Percentiles rank a stretch among this genome's conserved stretches.
Conservation (phyloP, 1,140 invertebrate species). For the Apis laboriosa region DNA sequence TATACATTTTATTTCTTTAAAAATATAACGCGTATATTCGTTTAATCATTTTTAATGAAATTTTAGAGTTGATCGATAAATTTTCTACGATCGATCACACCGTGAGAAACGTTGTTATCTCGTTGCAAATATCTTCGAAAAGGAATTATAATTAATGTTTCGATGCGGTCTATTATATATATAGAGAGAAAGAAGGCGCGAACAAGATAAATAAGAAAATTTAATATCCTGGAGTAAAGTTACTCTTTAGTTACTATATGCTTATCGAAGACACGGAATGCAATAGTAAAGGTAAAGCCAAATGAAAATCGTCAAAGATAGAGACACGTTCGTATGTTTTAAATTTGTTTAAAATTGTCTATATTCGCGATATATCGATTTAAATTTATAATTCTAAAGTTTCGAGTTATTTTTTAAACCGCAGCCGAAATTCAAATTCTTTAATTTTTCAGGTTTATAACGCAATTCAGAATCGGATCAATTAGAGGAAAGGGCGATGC, state of each 20-base stretch:
- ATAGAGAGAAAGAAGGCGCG: background rate
- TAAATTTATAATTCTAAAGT: background rate
- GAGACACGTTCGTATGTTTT: slow-evolving; percentile 28
- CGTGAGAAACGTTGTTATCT: background rate
- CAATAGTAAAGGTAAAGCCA: slow-evolving; percentile 35
- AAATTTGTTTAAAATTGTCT: no score
- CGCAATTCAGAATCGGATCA: no score
- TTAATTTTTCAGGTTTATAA: no score
- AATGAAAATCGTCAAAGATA: slow-evolving; percentile 39
- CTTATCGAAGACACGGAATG: slow-evolving; percentile 51
- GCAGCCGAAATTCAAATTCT: background rate
- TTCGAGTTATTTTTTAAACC: background rate
- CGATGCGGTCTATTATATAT: background rate
- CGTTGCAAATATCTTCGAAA: background rate
- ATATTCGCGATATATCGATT: no score
- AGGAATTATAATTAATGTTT: background rate
- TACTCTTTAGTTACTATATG: slow-evolving; percentile 1
- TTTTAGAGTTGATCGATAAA: background rate
- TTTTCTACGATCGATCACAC: no score
- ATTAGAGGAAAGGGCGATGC: no score
- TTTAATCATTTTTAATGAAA: background rate
- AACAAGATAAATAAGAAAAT: background rate
- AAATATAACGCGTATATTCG: background rate
- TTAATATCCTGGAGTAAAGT: background rate
- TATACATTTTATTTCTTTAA: background rate